A percentile compares a stretch with the other conserved stretches of the same genome.
phyloP scores from a whole-genome alignment of 2,113 vertebrate species.

The Clarias gariepinus region DNA sequence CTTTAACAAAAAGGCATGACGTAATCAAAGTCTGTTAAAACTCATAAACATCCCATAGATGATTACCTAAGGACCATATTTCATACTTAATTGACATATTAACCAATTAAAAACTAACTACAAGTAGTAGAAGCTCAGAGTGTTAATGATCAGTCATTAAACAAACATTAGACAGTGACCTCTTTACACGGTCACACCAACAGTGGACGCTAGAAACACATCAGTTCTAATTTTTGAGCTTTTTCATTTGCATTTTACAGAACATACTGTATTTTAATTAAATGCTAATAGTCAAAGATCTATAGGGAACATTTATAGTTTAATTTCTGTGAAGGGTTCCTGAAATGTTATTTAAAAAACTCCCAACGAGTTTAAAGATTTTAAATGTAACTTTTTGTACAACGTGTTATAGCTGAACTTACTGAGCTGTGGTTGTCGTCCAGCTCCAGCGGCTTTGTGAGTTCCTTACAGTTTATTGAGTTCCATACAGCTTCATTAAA shows the following conservation, averaged over 20 bases:
- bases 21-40: no score
- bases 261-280: background rate
- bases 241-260: background rate
- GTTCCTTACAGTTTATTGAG: slow-evolving; percentile 18
- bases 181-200: background rate
- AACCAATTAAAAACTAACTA: background rate
- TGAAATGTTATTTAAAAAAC: background rate
- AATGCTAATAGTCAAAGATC: background rate
- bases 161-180: background rate
- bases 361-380: background rate
- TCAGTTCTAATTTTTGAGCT: background rate
- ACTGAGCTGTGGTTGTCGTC: slow-evolving; percentile 9
- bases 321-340: background rate
- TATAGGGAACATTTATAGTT: background rate
- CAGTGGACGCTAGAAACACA: background rate
- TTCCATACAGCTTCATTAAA: slow-evolving; percentile 6
- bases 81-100: background rate
- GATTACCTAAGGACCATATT: no score
- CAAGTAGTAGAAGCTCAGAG: background rate
- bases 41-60: no score
- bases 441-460: slow-evolving; percentile 15
- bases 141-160: background rate
- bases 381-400: background rate
- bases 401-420: background rate
- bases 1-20: no score